These are phyloP conservation scores for Phrixothrix hirtus DNA, from an alignment of 2,888 invertebrate genomes.

Conservation along the genomic window DNA sequence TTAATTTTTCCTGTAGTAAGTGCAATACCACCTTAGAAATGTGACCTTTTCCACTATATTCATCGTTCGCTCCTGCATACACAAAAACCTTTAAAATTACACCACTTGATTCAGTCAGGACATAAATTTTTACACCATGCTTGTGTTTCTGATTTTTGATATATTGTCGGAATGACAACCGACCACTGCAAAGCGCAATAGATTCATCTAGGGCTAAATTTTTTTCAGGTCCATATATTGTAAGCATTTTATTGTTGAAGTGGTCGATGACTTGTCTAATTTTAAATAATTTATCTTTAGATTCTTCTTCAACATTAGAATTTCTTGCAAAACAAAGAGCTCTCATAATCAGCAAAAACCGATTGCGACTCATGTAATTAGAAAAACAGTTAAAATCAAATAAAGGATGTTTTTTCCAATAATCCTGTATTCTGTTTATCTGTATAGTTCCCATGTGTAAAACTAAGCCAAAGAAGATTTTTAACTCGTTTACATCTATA, in stretches of 20 bases:
- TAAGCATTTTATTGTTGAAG: neutral
- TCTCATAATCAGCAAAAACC: neutral
- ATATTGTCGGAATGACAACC: neutral
- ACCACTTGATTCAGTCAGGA: neutral
- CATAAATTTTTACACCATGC: neutral
- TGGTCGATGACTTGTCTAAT: neutral
- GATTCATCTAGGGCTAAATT: neutral
- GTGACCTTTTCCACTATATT: conserved; percentile 35
- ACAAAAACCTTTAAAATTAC: neutral
- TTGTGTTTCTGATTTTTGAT: neutral
- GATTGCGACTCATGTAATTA: neutral
- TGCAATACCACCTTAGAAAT: conserved; percentile 32
- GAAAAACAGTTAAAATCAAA: neutral
- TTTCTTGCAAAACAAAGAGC: neutral
- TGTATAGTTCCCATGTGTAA: no score
- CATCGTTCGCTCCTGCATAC: conserved; percentile 14
- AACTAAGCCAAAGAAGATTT: neutral
- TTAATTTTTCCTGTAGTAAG: no score
- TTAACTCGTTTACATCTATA: neutral
- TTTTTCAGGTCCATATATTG: neutral
- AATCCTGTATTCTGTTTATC: conserved; percentile 1
- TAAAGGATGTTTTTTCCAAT: no score
- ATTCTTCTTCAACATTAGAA: neutral
- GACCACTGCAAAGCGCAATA: neutral
- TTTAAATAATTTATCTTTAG: neutral